Evolutionary conservation across 1,140 invertebrate genomes (phyloP), one percentile per base, ranked within the genome.

Genomic region (Copidosoma floridanum): DNA sequence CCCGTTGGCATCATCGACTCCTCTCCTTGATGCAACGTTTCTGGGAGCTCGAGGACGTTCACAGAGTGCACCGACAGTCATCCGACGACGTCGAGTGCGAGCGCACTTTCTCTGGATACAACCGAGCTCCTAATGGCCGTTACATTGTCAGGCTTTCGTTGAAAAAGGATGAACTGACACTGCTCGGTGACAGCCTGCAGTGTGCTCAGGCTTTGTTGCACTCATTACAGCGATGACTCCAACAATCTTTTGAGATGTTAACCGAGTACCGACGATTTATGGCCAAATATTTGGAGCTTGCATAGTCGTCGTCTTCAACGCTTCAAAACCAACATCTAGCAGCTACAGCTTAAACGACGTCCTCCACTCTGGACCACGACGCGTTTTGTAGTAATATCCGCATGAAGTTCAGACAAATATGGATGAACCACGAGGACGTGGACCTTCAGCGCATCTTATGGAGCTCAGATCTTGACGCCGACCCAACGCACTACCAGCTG

Each of bases 331-430:
- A n/a, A n/a, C n/a, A n/a, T n/a, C n/a, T n/a, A n/a, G n/a, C n/a
- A n/a, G n/a, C n/a, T n/a, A n/a, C n/a, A n/a, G n/a, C n/a, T n/a
- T n/a, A 5, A 6, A n/a, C 11, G 11, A 7, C 38, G 23, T 26
- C 24, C 7, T 59, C 0, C 20, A 26, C 0, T 2, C 40, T 0
- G 64, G 61, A 6, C 61, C 61, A 0, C 63, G 57, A 29, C 16
- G 6, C 14, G 32, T 6, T 7, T 6, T 14, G 32, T 35, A 14
- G 6, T 35, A 14, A 55, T 55, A n/a, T n/a, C n/a, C n/a, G n/a
- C n/a, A n/a, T n/a, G n/a, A n/a, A n/a, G 52, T 55, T 41, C 23
- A 20, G 52, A 21, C 52, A 55, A 43, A 41, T 55, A 3, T 11
- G 37, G 21, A 27, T 55, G 3, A 21, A 55, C 14, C 14, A 37